Conservation (phyloP, 2,888 invertebrate species). For the Scaptomyza polygonia region DNA sequence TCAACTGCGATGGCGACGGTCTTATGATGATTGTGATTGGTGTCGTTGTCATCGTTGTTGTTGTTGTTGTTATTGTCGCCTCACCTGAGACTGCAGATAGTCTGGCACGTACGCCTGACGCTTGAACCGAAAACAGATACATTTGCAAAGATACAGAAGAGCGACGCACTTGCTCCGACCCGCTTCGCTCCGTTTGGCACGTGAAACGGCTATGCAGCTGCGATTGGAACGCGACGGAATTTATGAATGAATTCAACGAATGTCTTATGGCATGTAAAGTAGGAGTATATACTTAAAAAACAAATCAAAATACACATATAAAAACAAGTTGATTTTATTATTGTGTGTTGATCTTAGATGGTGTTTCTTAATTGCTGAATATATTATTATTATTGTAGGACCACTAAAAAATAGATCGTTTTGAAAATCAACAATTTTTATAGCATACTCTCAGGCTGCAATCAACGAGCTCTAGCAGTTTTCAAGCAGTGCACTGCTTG, state of each 20-base stretch:
- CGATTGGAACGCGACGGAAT: slow-evolving; percentile 41
- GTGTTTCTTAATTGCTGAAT: too few relatives aligned
- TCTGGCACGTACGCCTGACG: slow-evolving; percentile 63
- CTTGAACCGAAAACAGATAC: slow-evolving; percentile 48
- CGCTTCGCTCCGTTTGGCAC: slow-evolving; percentile 25
- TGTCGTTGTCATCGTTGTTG: slow-evolving; percentile 49
- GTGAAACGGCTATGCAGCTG: slow-evolving; percentile 22
- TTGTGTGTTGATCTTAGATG: too few relatives aligned
- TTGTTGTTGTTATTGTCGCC: slow-evolving; percentile 27
- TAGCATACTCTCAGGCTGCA: too few relatives aligned
- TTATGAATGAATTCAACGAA: slow-evolving; percentile 57
- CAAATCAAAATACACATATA: too few relatives aligned
- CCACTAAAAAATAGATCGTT: too few relatives aligned
- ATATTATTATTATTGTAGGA: too few relatives aligned
- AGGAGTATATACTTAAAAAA: too few relatives aligned
- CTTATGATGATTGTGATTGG: slow-evolving; percentile 78
- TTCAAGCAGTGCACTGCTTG: too few relatives aligned
- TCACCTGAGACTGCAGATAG: slow-evolving; percentile 37
- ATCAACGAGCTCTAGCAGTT: too few relatives aligned
- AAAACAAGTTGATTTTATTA: too few relatives aligned
- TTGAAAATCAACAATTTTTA: too few relatives aligned
- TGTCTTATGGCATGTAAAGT: slow-evolving; percentile 7
- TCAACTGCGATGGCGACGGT: slow-evolving; percentile 68
- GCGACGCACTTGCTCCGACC: slow-evolving; percentile 53
- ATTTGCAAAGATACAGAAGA: slow-evolving; percentile 52